Base-by-base conservation (phyloP, 2,888 invertebrate genomes). In the Drosophila subquinaria region DNA sequence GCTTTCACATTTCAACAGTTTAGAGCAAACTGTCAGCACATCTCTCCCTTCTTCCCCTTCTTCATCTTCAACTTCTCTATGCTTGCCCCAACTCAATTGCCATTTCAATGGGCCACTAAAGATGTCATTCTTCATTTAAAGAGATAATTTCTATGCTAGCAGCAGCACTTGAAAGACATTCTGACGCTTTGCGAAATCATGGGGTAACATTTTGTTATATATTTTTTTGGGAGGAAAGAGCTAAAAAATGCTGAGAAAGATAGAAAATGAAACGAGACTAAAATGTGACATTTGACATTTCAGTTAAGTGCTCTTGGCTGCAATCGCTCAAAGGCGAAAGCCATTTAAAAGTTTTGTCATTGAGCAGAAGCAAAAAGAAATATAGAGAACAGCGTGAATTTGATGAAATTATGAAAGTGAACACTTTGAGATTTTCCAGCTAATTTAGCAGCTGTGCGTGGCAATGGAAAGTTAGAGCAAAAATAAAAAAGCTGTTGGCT, bases 321-420 rank as follows among this genome's bases (percentile, higher is more conserved):
- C 88, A 88, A 88, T 85, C 77, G 76, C 82, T 88, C 86, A 81
- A 74, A 84, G 74, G 50, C 69, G 56, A 64, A 74, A 64, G 40
- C 65, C 82, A 82, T 86, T 82, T 86, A 75, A 86, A 83, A 88
- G 74, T 85, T 83, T 83, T 88, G 85, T 82, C 82, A 83, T 84
- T 76, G 76, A 67, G 45, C 59, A 52, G 45, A 55, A 38, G 20
- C 13, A 45, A 3, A 35, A 20, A 30, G 13, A 13, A 30, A 33
- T 30, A 13, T n/a, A 38, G 61, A 66, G 56, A 43, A 59, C 55
- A 62, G 68, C 48, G 60, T 62, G 52, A 66, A 79, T 70, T 79
- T 69, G 70, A 65, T 70, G 63, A 81, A 64, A 70, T 66, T 73
- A 67, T 69, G 65, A 78, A 74, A 77, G 74, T 68, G 63, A 74